Evolutionary conservation across 2,113 vertebrate species (phyloP).

Genomic region (Uria lomvia): DNA sequence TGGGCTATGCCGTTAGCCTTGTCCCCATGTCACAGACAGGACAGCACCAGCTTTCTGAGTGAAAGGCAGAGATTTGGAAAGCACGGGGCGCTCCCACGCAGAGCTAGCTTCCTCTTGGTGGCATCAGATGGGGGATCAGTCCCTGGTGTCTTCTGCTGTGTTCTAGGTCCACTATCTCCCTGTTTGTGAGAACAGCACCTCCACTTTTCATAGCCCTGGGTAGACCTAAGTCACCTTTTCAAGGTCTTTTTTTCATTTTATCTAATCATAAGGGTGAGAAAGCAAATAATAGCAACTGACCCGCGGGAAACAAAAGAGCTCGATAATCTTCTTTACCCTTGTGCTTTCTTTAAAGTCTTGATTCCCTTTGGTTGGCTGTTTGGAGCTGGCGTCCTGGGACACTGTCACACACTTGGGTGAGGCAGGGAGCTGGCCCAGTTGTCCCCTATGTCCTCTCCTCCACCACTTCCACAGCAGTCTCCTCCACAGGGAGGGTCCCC

Average conservation of each 20-base stretch:
- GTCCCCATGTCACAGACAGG: background rate
- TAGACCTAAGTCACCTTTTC: background rate
- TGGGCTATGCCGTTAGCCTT: background rate
- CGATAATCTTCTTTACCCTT: background rate
- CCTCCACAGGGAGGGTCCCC: background rate
- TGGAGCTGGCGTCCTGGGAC: background rate
- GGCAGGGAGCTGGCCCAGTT: background rate
- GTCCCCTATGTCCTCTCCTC: background rate
- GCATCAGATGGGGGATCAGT: background rate
- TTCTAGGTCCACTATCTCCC: background rate
- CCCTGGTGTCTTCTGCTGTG: background rate
- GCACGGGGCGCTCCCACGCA: background rate
- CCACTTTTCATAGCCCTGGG: background rate
- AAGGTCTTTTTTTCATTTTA: slow-evolving; percentile 13
- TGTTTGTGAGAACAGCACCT: background rate
- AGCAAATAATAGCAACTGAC: background rate
- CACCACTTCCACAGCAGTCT: background rate
- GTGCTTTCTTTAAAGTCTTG: background rate
- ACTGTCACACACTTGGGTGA: rapidly evolving
- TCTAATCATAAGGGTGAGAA: slow-evolving; percentile 16
- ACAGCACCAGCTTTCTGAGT: background rate
- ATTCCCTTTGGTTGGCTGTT: background rate
- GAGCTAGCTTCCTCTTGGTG: background rate
- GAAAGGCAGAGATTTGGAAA: background rate
- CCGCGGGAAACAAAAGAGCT: background rate